Conservation (phyloP, 2,797 vertebrate genomes). For the Choloepus didactylus region DNA sequence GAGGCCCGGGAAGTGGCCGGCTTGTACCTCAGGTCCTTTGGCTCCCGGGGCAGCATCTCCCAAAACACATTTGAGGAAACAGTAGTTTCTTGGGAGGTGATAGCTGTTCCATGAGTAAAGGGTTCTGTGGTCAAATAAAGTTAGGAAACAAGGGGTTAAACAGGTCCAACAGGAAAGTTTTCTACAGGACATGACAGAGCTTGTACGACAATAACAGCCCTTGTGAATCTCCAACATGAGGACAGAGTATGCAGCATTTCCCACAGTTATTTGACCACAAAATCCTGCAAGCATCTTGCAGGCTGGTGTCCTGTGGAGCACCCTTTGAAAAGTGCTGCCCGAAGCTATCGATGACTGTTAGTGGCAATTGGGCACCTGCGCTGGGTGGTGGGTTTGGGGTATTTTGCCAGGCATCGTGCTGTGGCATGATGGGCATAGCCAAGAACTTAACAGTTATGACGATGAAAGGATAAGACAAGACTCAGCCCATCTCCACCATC, state of each 20-base stretch:
- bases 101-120: background rate
- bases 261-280: background rate
- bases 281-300: background rate
- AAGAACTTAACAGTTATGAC: background rate
- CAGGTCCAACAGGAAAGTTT: background rate
- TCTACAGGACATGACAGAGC: background rate
- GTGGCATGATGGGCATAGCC: background rate
- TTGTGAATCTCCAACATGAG: rapidly evolving
- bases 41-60: background rate
- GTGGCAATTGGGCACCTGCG: background rate
- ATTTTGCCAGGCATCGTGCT: background rate
- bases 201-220: rapidly evolving
- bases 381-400: background rate
- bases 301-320: background rate
- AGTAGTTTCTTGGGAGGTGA: background rate
- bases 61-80: background rate
- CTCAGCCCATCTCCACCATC: background rate
- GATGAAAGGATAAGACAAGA: background rate
- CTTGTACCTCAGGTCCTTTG: background rate
- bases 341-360: rapidly evolving
- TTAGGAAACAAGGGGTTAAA: background rate
- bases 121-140: background rate
- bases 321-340: background rate
- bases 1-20: background rate
- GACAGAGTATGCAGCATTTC: background rate